Conservation (phyloP, 2,113 vertebrate genomes). For the Corythaeola cristata region DNA sequence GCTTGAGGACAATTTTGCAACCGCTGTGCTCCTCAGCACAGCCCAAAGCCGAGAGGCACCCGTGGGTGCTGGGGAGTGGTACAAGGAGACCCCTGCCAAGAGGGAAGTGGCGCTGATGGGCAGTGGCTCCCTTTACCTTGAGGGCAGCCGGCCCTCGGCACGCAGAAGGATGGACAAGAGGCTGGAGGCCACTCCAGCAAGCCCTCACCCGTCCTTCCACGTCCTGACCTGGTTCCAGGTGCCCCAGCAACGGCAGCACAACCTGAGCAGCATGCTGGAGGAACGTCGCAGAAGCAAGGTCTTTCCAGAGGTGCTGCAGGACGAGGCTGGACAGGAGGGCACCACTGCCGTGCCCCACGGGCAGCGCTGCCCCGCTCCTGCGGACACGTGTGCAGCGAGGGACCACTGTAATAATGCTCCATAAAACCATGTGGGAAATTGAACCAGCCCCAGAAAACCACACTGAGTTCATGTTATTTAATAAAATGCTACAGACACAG, state of each 20-base stretch:
- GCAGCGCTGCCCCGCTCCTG: neutral
- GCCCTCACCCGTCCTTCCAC: neutral
- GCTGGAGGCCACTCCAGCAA: accelerated
- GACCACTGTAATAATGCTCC: neutral
- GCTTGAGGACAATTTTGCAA: accelerated
- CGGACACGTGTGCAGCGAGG: accelerated
- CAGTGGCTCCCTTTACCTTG: accelerated
- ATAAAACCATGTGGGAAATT: neutral
- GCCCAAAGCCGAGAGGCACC: accelerated
- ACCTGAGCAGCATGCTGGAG: accelerated
- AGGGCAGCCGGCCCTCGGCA: neutral
- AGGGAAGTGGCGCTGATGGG: accelerated
- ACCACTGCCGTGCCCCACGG: accelerated
- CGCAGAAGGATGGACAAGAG: accelerated
- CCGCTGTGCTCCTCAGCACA: accelerated
- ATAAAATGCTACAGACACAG: neutral
- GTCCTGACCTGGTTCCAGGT: neutral
- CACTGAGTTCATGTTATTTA: neutral
- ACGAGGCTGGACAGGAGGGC: neutral
- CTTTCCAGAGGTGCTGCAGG: neutral
- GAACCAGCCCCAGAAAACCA: neutral
- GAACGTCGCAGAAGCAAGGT: accelerated
- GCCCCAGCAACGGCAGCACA: accelerated
- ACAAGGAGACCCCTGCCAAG: neutral
- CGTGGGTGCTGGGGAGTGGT: accelerated